phyloP scores from a whole-genome alignment of 53 echinoderm and acorn worm genomes.

The Hippasteria phrygiana region DNA sequence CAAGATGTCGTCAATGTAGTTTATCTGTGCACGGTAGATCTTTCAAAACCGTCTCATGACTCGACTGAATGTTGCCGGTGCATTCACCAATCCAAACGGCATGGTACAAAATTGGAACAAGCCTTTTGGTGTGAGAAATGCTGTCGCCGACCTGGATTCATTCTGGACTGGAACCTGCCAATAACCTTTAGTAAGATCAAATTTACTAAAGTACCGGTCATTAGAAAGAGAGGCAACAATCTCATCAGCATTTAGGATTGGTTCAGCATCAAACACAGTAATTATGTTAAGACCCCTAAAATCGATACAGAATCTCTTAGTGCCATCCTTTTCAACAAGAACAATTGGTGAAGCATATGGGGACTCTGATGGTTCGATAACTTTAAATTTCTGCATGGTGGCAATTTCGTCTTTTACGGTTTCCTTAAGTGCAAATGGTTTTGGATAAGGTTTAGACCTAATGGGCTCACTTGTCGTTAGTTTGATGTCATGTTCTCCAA shows the following conservation, averaged over 20 bases:
- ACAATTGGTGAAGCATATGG: too few species aligned
- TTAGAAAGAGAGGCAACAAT: slow-evolving; percentile 41
- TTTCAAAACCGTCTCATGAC: slow-evolving; percentile 67
- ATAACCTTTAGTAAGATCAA: slow-evolving; percentile 56
- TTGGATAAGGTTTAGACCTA: slow-evolving; percentile 23
- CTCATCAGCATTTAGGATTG: slow-evolving; percentile 28
- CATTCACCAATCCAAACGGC: slow-evolving; percentile 71
- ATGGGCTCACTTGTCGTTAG: slow-evolving; percentile 34
- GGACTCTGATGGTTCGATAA: slow-evolving; percentile 20
- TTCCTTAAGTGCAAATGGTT: slow-evolving; percentile 13
- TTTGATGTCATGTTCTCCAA: slow-evolving; percentile 29
- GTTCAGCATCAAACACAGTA: slow-evolving; percentile 43
- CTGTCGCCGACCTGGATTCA: slow-evolving; percentile 27
- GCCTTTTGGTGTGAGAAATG: slow-evolving; percentile 61
- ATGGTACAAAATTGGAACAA: slow-evolving; percentile 62
- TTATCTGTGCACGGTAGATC: too few species aligned
- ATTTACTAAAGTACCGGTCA: slow-evolving; percentile 50
- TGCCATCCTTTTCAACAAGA: slow-evolving; percentile 7
- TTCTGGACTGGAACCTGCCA: slow-evolving; percentile 53
- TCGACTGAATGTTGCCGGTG: slow-evolving; percentile 59
- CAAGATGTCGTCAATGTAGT: slow-evolving; percentile 78
- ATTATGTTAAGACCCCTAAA: slow-evolving; percentile 14
- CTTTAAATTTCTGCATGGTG: slow-evolving; percentile 30
- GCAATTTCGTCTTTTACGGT: slow-evolving; percentile 19
- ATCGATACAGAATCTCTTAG: slow-evolving; percentile 17